Evolutionary conservation across 2,113 vertebrate genomes (phyloP), one percentile per base, ranked within the genome.

Genomic region (Passer domesticus): DNA sequence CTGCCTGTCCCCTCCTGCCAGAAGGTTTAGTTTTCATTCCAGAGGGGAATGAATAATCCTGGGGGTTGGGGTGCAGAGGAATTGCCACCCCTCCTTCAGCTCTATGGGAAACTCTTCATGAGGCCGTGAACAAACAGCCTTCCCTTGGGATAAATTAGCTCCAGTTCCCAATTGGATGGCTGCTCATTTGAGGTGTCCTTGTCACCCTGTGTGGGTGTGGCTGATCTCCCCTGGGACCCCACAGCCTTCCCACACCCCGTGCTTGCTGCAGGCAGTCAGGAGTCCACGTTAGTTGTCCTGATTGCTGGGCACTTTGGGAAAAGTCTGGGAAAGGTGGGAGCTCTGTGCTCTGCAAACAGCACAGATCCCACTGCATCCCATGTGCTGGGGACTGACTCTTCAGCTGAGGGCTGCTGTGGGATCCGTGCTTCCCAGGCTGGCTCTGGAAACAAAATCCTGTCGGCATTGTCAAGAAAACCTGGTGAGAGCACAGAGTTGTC

Each of bases 71-170:
- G 94, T 63, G 80, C 78, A 62, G 44, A 86, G 73, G 83, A 77
- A 67, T 47, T 67, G 62, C 81, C 72, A 66, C 89, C 72, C 59
- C 86, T 85, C 85, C 75, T 79, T 63, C 86, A 39, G 72, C 72
- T 90, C 83, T 33, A 15, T 14, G 70, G 80, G 90, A 21, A 83
- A 37, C 58, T 76, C 79, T 43, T 83, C 22, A 33, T 81, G 59
- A 74, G 63, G 39, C 59, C 7, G 35, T 50, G 84, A 88, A 64
- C 27, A 44, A 50, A 41, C 70, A 67, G 6, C 86, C 55, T 94
- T 88, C 86, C 79, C 90, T 63, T 43, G 90, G 94, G 92, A 86
- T 66, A 55, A 93, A 88, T 95, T 14, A 93, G 46, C 85, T 95
- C 75, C 73, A 21, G 47, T 13, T 67, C 88, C 88, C 82, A 30